Evolutionary conservation across 2,113 vertebrate genomes (phyloP), one percentile per base, ranked within the genome.

Genomic region (Nycticebus coucang): DNA sequence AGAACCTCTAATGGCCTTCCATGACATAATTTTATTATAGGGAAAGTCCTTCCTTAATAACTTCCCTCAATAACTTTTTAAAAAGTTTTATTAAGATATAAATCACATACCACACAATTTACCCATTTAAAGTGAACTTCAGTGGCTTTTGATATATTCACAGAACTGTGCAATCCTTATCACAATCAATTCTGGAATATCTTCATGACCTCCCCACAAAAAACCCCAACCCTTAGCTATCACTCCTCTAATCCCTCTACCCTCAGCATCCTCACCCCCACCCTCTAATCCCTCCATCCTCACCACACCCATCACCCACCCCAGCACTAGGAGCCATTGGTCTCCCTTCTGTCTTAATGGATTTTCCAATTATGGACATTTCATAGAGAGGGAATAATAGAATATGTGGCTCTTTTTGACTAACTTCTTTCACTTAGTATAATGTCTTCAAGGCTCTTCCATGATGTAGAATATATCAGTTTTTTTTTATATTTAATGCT

Each of bases 191-290:
- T 84, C 71, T 69, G 24, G 5, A 74, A 84, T 60, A 94, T 45
- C 85, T 33, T 59, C 37, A 19, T 11, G 10, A 60, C 11, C 62
- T 26, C 33, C 10, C 12, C 13, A 13, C 77, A 57, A 26, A 53
- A 35, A 50, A 28, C 3, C 2, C n/a, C 6, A 50, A 0, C 2
- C 3, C 5, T 45, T 13, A 86, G 12, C 30, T 55, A 9, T 35
- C 30, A 28, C 30, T 3, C 11, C 60, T 59, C 24, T 28, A 55
- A 5, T 60, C 30, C 33, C 13, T 90, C 18, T 37, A 12, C 2
- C 7, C 1, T 12, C 24, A 12, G 26, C 5, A 50, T 17, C 13
- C 28, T 5, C 45, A 45, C 45, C 45, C 45, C 18, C 3, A 21
- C 1, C 7, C 19, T 57, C 22, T 11, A 50, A 7, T 64, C 21